Evolutionary conservation across 2,797 vertebrate species (phyloP).

Genomic region (Sebastiscus tertius): DNA sequence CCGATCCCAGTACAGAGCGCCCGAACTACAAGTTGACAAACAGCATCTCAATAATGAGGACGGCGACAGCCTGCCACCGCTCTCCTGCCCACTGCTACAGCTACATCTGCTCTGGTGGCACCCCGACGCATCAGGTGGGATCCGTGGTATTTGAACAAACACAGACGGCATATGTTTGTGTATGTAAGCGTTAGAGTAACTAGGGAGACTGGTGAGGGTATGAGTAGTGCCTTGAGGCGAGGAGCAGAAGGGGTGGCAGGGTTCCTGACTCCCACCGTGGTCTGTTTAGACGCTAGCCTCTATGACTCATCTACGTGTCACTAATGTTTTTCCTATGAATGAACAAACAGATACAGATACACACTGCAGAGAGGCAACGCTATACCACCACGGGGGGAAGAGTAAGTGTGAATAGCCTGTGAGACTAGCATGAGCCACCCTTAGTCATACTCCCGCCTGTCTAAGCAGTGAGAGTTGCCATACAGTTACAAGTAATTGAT

Average conservation of each 20-base stretch:
- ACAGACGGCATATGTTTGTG: conserved; percentile 53
- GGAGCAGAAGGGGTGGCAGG: conserved; percentile 57
- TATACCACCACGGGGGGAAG: conserved; percentile 41
- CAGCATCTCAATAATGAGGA: conserved; percentile 50
- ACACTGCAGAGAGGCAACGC: conserved; percentile 55
- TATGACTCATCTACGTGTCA: conserved; percentile 73
- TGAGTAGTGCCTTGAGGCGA: conserved; percentile 62
- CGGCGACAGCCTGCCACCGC: conserved; percentile 21
- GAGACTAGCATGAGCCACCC: conserved; percentile 66
- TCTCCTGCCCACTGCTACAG: conserved; percentile 40
- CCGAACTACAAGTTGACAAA: conserved; percentile 18
- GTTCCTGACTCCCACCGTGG: conserved; percentile 56
- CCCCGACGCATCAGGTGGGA: conserved; percentile 64
- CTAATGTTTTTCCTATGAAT: conserved; percentile 74
- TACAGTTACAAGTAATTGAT: conserved; percentile 65
- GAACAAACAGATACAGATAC: conserved; percentile 71
- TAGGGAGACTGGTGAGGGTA: conserved; percentile 51
- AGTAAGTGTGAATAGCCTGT: conserved; percentile 61
- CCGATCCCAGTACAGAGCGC: conserved; percentile 17
- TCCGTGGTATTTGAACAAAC: conserved; percentile 52
- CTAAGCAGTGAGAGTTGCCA: conserved; percentile 57
- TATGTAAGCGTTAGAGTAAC: conserved; percentile 47
- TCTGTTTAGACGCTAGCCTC: conserved; percentile 61
- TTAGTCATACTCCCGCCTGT: conserved; percentile 63
- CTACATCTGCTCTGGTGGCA: conserved; percentile 71